phyloP scores from a whole-genome alignment of 2,888 invertebrate species.

The Falcaria lacertinaria region DNA sequence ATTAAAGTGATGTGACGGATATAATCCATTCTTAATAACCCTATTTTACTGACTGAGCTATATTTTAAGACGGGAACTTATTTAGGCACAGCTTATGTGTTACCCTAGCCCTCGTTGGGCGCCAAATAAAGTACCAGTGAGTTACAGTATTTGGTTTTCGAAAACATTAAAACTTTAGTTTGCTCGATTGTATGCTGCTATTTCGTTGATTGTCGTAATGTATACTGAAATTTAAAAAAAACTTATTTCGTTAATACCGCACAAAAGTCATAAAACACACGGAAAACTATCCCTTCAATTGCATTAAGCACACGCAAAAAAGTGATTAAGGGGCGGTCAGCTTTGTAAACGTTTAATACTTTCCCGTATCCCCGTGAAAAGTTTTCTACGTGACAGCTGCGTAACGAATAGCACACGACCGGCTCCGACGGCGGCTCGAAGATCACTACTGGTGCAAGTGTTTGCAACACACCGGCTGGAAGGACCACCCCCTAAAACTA shows the following conservation, averaged over 20 bases:
- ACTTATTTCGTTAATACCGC: conserved; percentile 21
- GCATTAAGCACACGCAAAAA: conserved; percentile 66
- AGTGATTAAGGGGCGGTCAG: conserved; percentile 62
- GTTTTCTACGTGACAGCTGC: conserved; percentile 48
- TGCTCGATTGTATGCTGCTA: neutral
- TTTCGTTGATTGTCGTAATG: neutral
- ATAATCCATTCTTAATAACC: conserved; percentile 24
- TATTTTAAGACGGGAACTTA: neutral
- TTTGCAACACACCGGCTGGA: conserved; percentile 42
- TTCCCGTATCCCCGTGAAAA: conserved; percentile 69
- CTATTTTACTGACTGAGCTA: neutral
- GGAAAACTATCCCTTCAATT: conserved; percentile 45
- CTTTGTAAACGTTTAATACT: conserved; percentile 47
- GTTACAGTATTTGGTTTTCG: conserved; percentile 8
- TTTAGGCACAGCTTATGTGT: neutral
- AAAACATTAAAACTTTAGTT: conserved; percentile 2
- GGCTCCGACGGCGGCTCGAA: conserved; percentile 30
- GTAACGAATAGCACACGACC: conserved; percentile 37
- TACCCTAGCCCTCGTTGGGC: conserved; percentile 31
- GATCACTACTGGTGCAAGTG: conserved; percentile 59
- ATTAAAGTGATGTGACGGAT: conserved; percentile 33
- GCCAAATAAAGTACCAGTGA: conserved; percentile 21
- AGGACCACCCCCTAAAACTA: conserved; percentile 55
- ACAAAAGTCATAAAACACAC: conserved; percentile 50
- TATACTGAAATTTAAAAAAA: conserved; percentile 9